phyloP scores from a whole-genome alignment of 2,113 vertebrate genomes.

The Rhinogobius similis region DNA sequence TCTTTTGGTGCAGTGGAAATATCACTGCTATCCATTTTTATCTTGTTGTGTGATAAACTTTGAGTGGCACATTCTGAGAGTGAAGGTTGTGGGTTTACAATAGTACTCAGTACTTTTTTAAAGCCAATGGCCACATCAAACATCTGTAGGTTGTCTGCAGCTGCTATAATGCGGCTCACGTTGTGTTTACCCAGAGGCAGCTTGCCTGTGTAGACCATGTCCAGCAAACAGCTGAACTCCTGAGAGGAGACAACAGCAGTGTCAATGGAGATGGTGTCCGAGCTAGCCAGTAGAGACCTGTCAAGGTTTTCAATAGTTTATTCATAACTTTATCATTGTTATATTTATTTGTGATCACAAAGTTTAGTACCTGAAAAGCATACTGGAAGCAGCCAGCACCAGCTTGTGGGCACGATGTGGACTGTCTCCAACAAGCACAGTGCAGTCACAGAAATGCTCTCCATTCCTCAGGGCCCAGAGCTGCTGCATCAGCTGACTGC shows the following conservation, averaged over 20 bases:
- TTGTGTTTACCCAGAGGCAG: constrained; percentile 87
- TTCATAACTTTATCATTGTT: not conserved
- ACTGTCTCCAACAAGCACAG: constrained; percentile 79
- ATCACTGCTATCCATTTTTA: not conserved
- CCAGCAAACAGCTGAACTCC: constrained; percentile 85
- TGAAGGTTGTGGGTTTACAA: constrained; percentile 66
- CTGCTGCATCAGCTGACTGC: constrained; percentile 86
- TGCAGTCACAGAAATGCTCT: constrained; percentile 86
- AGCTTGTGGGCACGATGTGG: constrained; percentile 86
- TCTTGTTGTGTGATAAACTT: not conserved
- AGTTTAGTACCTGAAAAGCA: constrained; percentile 81
- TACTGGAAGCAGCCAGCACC: constrained; percentile 86
- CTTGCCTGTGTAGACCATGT: constrained; percentile 86
- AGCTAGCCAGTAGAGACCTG: constrained; percentile 81
- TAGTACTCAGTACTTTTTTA: constrained; percentile 82
- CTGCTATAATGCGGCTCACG: constrained; percentile 80
- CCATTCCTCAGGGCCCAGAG: constrained; percentile 83
- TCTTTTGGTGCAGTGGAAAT: not conserved
- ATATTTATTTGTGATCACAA: not conserved
- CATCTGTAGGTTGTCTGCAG: constrained; percentile 91
- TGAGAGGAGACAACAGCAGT: constrained; percentile 81
- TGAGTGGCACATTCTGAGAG: not conserved
- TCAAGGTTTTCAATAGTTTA: not conserved
- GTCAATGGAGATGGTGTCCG: constrained; percentile 85
- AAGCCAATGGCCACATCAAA: constrained; percentile 89